Conservation (phyloP, 2,888 invertebrate species). For the Automeris io region DNA sequence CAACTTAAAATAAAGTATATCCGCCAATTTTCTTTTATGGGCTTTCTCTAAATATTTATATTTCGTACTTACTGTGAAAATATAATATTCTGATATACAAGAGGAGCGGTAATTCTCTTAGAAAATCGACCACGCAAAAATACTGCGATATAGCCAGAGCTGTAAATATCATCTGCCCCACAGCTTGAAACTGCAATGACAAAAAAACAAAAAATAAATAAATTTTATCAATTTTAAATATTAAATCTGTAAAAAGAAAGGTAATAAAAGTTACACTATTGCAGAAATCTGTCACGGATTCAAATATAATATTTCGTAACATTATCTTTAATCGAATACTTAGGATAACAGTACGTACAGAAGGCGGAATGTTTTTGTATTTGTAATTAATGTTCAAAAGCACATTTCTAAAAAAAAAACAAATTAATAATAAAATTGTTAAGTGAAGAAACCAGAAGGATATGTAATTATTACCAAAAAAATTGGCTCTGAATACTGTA, state of each 20-base stretch:
- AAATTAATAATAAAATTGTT: too few relatives aligned
- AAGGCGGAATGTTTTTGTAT: too few relatives aligned
- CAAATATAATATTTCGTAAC: conserved; percentile 2
- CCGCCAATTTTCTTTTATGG: too few relatives aligned
- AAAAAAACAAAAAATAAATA: too few relatives aligned
- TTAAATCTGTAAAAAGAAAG: neutral
- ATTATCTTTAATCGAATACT: too few relatives aligned
- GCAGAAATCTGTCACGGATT: conserved; percentile 1
- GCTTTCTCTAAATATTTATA: too few relatives aligned
- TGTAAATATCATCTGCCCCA: conserved; percentile 36
- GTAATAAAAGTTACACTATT: neutral
- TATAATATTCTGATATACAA: conserved; percentile 50
- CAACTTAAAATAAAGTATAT: conserved; percentile 15
- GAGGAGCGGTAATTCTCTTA: conserved; percentile 41
- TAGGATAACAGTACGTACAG: too few relatives aligned
- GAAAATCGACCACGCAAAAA: conserved; percentile 52
- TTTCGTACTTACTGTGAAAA: conserved; percentile 52
- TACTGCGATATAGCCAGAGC: conserved; percentile 44
- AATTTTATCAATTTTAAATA: neutral
- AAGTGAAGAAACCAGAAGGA: too few relatives aligned
- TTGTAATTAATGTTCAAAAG: too few relatives aligned
- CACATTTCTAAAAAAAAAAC: too few relatives aligned
- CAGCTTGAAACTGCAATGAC: conserved; percentile 46
- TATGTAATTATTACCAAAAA: too few relatives aligned
- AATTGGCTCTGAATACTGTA: too few relatives aligned